Evolutionary conservation across 2,888 invertebrate species (phyloP).

Genomic region (Brenthis ino): DNA sequence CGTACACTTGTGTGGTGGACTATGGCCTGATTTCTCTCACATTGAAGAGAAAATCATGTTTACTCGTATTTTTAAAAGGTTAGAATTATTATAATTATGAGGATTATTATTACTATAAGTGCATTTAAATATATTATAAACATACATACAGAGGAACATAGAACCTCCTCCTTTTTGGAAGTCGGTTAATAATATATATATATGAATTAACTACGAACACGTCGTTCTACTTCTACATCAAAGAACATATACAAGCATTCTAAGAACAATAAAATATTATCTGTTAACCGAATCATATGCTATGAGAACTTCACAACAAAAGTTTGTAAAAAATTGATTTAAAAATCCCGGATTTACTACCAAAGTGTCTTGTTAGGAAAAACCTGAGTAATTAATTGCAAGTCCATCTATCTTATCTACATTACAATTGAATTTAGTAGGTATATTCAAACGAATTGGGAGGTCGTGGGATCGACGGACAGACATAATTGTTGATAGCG

Average conservation of each 20-base stretch:
- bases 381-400: slow-evolving; percentile 51
- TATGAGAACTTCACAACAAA: slow-evolving; percentile 39
- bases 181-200: too few species aligned
- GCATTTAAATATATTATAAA: too few species aligned
- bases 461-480: slow-evolving; percentile 72
- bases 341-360: slow-evolving; percentile 43
- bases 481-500: slow-evolving; percentile 56
- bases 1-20: too few species aligned
- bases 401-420: slow-evolving; percentile 46
- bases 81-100: too few species aligned
- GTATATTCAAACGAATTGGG: slow-evolving; percentile 57
- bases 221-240: slow-evolving; percentile 5
- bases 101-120: too few species aligned
- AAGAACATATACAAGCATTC: slow-evolving; percentile 11
- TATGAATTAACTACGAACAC: background rate
- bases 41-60: too few species aligned
- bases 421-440: slow-evolving; percentile 60
- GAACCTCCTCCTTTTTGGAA: too few species aligned
- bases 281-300: slow-evolving; percentile 30
- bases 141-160: too few species aligned
- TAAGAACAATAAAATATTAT: slow-evolving; percentile 26
- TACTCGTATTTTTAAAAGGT: too few species aligned
- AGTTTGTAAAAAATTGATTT: slow-evolving; percentile 32
- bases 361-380: slow-evolving; percentile 48
- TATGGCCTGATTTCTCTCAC: too few species aligned